Evolutionary conservation across 2,113 vertebrate genomes (phyloP), one percentile per base, ranked within the genome.

Genomic region (Gymnorhina tibicen): DNA sequence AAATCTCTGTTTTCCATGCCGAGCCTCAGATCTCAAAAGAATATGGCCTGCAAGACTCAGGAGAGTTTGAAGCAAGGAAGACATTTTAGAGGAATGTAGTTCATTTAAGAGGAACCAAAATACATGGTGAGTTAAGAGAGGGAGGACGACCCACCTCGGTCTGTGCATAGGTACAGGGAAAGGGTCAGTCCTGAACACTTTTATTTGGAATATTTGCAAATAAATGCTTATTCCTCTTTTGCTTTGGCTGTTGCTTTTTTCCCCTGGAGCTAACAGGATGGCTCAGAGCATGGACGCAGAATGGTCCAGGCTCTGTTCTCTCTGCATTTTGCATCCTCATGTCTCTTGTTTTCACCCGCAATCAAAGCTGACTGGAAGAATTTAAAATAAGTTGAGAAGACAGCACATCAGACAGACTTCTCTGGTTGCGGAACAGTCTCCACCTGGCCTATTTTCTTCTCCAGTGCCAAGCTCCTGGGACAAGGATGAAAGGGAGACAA

Each of bases 1-100:
- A 47, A 80, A 91, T 63, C 63, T 82, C 58, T 63, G 7, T 84
- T 81, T 90, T 90, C 78, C 3, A 0, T 2, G 6, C 50, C 30
- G 30, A 55, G 53, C 35, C 44, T 94, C 64, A 66, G 81, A 91
- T 56, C 78, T 74, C 73, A 32, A 64, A 95, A 88, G 85, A 66
- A 91, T 95, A 52, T 0, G 7, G 64, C 49, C 76, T 75, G 44
- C 35, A 50, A 49, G 56, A 69, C 21, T 53, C 21, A 1, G n/a
- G 69, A 92, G 82, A 50, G 69, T 33, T 18, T 35, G 73, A 83
- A 47, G 72, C 32, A 23, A 68, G 23, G 35, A 79, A 74, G 46
- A 44, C 21, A 20, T 53, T 89, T 84, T 24, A 44, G 87, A 88
- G 56, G 42, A 75, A 78, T 2, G 72, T 2, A 30, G 52, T 20